These are phyloP conservation scores for Planiliza haematocheilus DNA, from an alignment of 2,113 vertebrate genomes.

Conservation along the genomic window DNA sequence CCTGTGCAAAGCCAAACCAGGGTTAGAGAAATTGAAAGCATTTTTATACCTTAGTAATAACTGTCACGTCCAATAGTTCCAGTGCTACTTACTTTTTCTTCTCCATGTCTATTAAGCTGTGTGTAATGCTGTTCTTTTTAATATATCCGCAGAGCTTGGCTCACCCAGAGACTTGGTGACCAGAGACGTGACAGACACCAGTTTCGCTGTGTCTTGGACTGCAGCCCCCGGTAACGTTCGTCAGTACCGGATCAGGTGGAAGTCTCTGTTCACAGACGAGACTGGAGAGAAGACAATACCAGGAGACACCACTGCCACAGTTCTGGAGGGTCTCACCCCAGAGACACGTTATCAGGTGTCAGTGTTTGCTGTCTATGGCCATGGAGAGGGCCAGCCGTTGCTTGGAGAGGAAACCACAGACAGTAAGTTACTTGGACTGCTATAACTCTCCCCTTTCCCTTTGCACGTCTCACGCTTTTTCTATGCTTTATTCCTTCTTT, in stretches of 20 bases:
- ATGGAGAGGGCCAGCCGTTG: constrained; percentile 91
- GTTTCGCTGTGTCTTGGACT: constrained; percentile 90
- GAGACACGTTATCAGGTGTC: constrained; percentile 96
- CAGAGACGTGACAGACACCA: constrained; percentile 92
- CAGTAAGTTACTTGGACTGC: constrained; percentile 80
- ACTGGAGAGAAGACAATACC: constrained; percentile 88
- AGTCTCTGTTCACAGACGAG: constrained; percentile 91
- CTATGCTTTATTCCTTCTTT: neutral
- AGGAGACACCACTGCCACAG: constrained; percentile 85
- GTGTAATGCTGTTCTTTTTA: neutral
- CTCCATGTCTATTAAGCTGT: neutral
- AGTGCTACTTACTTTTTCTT: neutral
- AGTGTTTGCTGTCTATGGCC: constrained; percentile 90
- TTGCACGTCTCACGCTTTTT: neutral
- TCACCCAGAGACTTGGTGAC: constrained; percentile 92
- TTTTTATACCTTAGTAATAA: neutral
- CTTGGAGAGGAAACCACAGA: constrained; percentile 93
- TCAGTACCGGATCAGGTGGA: constrained; percentile 91
- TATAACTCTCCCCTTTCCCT: constrained; percentile 33
- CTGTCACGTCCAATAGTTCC: neutral
- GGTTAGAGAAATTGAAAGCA: neutral
- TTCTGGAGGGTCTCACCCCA: constrained; percentile 91
- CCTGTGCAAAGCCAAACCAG: constrained; percentile 6
- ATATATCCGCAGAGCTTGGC: constrained; percentile 86
- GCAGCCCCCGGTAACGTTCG: constrained; percentile 92